Evolutionary conservation across 1,140 invertebrate species (phyloP).

Genomic region (Grapholita molesta): DNA sequence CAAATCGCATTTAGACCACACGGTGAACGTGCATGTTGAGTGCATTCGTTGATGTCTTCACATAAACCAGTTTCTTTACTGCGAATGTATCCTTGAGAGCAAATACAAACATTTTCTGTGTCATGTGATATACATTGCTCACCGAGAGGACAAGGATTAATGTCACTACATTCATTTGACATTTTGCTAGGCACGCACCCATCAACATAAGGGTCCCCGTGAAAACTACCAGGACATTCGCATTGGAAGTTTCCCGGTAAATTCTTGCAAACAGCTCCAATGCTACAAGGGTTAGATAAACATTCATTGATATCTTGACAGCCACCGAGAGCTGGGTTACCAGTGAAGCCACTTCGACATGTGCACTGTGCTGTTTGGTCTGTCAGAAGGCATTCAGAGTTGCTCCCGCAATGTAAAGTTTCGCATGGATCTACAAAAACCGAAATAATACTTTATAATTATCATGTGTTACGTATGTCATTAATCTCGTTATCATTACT

Average conservation of each 20-base stretch:
- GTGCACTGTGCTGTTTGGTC: conserved; percentile 91
- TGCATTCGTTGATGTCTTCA: conserved; percentile 94
- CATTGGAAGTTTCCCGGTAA: conserved; percentile 91
- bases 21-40: conserved; percentile 84
- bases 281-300: conserved; percentile 86
- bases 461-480: neutral
- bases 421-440: conserved; percentile 91
- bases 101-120: conserved; percentile 90
- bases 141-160: conserved; percentile 87
- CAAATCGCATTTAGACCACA: conserved; percentile 94
- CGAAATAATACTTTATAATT: conserved; percentile 23
- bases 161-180: conserved; percentile 82
- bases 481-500: too few species aligned
- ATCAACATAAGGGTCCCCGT: conserved; percentile 83
- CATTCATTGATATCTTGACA: conserved; percentile 95
- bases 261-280: conserved; percentile 92
- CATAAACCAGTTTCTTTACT: conserved; percentile 86
- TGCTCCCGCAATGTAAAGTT: conserved; percentile 88
- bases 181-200: conserved; percentile 84
- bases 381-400: conserved; percentile 92
- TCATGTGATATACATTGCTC: conserved; percentile 91
- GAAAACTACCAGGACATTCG: conserved; percentile 89
- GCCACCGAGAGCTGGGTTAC: conserved; percentile 83
- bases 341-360: conserved; percentile 88
- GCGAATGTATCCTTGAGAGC: conserved; percentile 88